Base-by-base conservation (phyloP, 2,888 invertebrate genomes). In the Myathropa florea region DNA sequence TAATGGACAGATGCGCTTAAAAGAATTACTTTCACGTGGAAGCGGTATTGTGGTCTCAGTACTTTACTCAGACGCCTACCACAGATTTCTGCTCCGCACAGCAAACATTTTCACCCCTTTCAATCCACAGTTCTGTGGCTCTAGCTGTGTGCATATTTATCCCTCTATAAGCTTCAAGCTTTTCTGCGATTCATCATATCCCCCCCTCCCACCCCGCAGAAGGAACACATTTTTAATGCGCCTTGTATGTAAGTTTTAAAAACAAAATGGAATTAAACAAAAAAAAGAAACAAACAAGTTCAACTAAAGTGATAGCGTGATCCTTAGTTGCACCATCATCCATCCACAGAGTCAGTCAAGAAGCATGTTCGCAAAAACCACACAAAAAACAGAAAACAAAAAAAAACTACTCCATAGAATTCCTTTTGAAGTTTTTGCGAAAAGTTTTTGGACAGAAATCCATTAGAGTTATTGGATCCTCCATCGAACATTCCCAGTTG, bases 401-500 rank as follows among this genome's bases (percentile, higher is more conserved):
- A 24, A 55, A 70, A 53, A 83, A 79, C 68, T 73, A 79, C 63
- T 71, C 21, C 55, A 73, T 80, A 55, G 80, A 80, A 80, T 57
- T 80, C 61, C 33, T 21, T 61, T 12, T 28, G 26, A 70, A 70
- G 57, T 36, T 28, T 75, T 55, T 84, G 36, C 80, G 76, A 84
- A 85, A 82, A 59, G 77, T 79, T 72, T 79, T 72, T 53, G 71
- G 77, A 72, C 81, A 72, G 53, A 81, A 77, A 85, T 82, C 85
- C 85, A 85, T 85, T 85, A 85, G 85, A 77, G 77, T 77, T 85
- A 85, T 85, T 85, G 84, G 80, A 85, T 73, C 46, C 59, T 81
- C 63, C 76, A 81, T 72, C 61, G 72, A 85, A 68, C 60, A 67
- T 72, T 59, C 67, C 28, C 60, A 46, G 65, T 33, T 85, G 81